phyloP scores from a whole-genome alignment of 2,797 vertebrate species.

The Epinephelus malabaricus region DNA sequence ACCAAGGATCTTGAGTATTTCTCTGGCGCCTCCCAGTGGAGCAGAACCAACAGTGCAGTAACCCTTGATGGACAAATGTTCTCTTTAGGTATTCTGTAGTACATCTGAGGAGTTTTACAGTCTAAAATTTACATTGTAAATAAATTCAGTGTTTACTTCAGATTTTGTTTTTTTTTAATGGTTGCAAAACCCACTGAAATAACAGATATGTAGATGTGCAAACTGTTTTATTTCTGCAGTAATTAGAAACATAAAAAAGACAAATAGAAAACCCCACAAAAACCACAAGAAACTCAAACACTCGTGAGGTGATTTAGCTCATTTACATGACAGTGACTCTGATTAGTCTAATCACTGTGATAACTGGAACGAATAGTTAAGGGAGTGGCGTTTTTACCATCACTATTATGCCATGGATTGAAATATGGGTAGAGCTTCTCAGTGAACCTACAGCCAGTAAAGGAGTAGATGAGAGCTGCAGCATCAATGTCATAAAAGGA shows the following conservation, averaged over 20 bases:
- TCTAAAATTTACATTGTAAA: not conserved
- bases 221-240: not conserved
- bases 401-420: not conserved
- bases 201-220: not conserved
- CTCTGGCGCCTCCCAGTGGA: slow-evolving; percentile 26
- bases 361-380: not conserved
- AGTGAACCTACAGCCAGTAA: not conserved
- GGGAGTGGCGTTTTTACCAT: not conserved
- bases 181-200: not conserved
- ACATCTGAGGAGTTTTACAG: not conserved
- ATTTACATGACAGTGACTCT: not conserved
- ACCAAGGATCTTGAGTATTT: no score
- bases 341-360: not conserved
- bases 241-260: not conserved
- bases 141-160: not conserved
- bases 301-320: no score
- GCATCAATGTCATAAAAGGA: slow-evolving; percentile 6
- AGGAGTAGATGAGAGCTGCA: slow-evolving; percentile 2
- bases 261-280: not conserved
- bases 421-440: not conserved
- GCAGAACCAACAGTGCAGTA: not conserved
- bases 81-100: not conserved
- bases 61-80: not conserved
- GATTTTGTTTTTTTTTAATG: not conserved
- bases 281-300: no score